Evolutionary conservation across 2,888 invertebrate genomes (phyloP).

Genomic region (Philopedon plagiatum): DNA sequence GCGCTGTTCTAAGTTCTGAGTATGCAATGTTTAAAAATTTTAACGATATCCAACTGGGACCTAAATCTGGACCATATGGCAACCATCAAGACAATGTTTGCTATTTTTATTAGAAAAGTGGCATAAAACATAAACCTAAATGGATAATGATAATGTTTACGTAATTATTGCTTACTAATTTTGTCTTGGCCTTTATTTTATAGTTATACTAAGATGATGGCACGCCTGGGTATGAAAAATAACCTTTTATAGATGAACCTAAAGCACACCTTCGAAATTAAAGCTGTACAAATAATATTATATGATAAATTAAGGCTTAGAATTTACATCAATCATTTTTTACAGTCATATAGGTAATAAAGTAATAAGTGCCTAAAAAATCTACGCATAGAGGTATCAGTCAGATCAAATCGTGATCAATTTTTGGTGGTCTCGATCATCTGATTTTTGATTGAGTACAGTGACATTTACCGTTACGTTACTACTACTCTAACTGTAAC

Average conservation of each 20-base stretch:
- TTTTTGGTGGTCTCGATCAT: conserved; percentile 16
- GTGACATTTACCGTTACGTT: conserved; percentile 10
- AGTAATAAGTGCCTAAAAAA: neutral
- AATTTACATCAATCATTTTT: conserved; percentile 10
- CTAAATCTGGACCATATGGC: conserved; percentile 17
- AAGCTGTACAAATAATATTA: neutral
- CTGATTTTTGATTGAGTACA: conserved; percentile 13
- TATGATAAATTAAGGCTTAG: neutral
- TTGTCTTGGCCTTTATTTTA: conserved; percentile 16
- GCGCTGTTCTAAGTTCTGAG: neutral
- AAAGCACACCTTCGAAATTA: neutral
- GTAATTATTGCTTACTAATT: conserved; percentile 6
- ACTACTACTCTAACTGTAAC: conserved; percentile 24
- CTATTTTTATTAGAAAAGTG: conserved; percentile 13
- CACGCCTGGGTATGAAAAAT: neutral
- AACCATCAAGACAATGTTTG: conserved; percentile 6
- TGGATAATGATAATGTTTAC: conserved; percentile 6
- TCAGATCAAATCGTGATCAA: conserved; percentile 6
- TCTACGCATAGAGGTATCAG: no score
- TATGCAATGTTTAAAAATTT: neutral
- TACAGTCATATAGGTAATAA: neutral
- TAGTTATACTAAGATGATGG: conserved; percentile 4
- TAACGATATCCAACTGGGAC: conserved; percentile 3
- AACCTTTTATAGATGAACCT: neutral
- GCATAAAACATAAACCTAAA: conserved; percentile 8